A percentile compares a stretch with the other conserved stretches of the same genome.
Conservation (phyloP, 2,797 vertebrate genomes). For the Salarias fasciatus region DNA sequence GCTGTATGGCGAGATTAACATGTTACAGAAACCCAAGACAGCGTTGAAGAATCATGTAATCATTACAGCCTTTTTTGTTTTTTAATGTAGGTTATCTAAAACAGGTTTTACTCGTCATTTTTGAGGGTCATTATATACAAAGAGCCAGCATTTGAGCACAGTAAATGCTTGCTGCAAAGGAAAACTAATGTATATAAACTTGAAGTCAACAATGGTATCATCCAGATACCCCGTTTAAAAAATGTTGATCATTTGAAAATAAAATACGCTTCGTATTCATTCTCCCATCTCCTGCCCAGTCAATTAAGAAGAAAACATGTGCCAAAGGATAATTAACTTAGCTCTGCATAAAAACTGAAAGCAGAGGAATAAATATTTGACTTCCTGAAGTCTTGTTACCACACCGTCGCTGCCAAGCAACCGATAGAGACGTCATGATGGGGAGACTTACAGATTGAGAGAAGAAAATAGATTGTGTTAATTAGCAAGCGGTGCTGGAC, state of each 20-base stretch:
- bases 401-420: slow-evolving; percentile 3
- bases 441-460: not conserved
- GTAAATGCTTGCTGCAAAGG: too few relatives aligned
- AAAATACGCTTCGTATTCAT: not conserved
- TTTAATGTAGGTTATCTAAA: too few relatives aligned
- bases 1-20: slow-evolving; percentile 7
- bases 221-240: not conserved
- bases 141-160: not conserved
- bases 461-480: not conserved
- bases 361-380: not conserved
- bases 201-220: not conserved
- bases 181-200: not conserved
- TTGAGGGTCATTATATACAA: too few relatives aligned
- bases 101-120: not conserved
- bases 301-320: not conserved
- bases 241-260: not conserved
- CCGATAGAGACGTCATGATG: not conserved
- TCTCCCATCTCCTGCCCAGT: not conserved
- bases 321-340: not conserved
- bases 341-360: not conserved
- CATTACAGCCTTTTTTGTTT: too few relatives aligned
- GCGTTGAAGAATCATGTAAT: too few relatives aligned
- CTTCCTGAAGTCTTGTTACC: not conserved
- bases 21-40: not conserved
- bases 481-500: not conserved